These are phyloP conservation scores for Heteractis magnifica DNA, from an alignment of 92 coral and sea anemone genomes.

Conservation along the genomic window DNA sequence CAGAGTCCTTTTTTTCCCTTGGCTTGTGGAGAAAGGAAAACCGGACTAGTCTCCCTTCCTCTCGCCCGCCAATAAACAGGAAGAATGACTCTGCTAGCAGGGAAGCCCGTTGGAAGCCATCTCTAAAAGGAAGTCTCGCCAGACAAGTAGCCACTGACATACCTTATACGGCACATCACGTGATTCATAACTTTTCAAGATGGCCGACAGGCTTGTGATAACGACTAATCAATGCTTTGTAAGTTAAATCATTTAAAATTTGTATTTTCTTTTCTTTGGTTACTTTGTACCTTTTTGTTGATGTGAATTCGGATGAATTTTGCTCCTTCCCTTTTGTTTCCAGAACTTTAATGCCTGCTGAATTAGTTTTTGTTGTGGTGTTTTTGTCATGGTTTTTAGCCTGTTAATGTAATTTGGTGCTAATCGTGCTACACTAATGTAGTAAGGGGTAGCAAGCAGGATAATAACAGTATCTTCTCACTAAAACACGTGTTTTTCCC, in stretches of 20 bases:
- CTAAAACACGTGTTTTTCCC: not conserved
- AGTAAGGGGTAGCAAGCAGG: not conserved
- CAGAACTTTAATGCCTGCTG: slow-evolving; percentile 61
- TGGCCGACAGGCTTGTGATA: slow-evolving; percentile 2
- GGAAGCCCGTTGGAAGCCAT: not conserved
- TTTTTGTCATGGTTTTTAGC: not conserved
- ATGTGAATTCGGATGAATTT: not conserved
- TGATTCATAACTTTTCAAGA: not conserved
- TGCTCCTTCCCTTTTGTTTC: slow-evolving; percentile 32
- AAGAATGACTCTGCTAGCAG: no score
- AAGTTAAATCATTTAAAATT: not conserved
- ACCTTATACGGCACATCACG: not conserved
- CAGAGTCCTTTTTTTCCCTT: not conserved
- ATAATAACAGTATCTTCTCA: not conserved
- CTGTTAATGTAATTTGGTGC: not conserved
- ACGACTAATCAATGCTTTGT: not conserved
- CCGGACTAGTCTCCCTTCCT: no score
- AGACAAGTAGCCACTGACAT: not conserved
- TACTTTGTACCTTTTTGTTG: not conserved
- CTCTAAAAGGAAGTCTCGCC: not conserved
- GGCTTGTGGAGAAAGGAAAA: no score
- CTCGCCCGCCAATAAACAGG: no score
- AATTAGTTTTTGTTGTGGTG: not conserved
- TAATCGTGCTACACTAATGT: not conserved
- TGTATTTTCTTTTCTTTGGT: not conserved